Conservation (phyloP, 2,888 invertebrate species). For the Aromia moschata region DNA sequence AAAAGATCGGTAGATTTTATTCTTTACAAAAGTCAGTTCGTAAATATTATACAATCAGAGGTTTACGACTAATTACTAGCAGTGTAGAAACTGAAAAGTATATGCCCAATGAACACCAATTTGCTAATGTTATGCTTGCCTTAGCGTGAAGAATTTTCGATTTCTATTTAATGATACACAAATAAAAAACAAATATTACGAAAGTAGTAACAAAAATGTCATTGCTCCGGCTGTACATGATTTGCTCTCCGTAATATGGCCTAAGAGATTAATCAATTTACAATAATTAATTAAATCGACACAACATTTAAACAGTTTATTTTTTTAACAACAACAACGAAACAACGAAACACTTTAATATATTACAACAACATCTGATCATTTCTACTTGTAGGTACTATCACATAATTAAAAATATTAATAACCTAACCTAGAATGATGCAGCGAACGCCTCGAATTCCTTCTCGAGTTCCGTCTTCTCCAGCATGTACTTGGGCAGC, state of each 20-base stretch:
- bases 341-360: conserved; percentile 20
- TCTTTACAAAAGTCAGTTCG: not conserved
- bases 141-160: conserved; percentile 21
- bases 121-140: conserved; percentile 8
- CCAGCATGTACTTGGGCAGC: conserved; percentile 75
- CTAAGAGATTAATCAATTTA: not conserved
- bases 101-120: not conserved
- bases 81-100: not conserved
- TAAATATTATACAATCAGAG: not conserved
- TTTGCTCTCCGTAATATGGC: not conserved
- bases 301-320: conserved; percentile 20
- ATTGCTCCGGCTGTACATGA: conserved; percentile 8
- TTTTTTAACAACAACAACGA: conserved; percentile 28
- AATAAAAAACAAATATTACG: conserved; percentile 2
- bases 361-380: conserved; percentile 23
- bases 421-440: conserved; percentile 28
- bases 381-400: conserved; percentile 23
- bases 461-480: conserved; percentile 73
- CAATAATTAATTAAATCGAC: conserved; percentile 3
- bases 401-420: conserved; percentile 31
- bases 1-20: not conserved
- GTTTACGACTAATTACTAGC: not conserved
- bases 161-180: conserved; percentile 16
- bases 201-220: conserved; percentile 12
- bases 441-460: conserved; percentile 69